Conservation (phyloP, 2,888 invertebrate genomes). For the Tryphoninae sp. region DNA sequence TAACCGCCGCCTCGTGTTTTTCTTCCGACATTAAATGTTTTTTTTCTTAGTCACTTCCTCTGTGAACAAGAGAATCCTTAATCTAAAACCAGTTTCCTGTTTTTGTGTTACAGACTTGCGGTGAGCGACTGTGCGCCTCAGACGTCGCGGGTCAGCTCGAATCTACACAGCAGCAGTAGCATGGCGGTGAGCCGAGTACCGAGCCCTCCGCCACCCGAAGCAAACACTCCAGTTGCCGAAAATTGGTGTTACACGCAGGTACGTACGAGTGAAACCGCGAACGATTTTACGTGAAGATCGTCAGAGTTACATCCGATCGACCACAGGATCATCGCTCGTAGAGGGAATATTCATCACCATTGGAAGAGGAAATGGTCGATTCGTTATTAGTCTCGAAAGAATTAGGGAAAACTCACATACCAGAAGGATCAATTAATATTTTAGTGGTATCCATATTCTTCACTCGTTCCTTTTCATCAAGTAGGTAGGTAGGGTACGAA, state of each 20-base stretch:
- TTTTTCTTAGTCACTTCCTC: not conserved
- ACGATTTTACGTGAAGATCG: conserved; percentile 12
- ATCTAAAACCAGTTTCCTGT: conserved; percentile 23
- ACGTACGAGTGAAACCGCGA: conserved; percentile 73
- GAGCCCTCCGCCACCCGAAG: conserved; percentile 97
- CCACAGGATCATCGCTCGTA: conserved; percentile 2
- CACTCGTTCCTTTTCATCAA: not conserved
- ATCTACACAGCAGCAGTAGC: conserved; percentile 91
- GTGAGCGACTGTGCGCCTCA: conserved; percentile 91
- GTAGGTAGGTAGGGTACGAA: no score
- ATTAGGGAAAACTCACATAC: not conserved
- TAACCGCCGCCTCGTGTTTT: not conserved
- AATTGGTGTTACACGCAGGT: conserved; percentile 99
- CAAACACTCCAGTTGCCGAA: conserved; percentile 98
- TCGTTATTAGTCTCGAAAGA: not conserved
- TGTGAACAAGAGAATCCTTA: conserved; percentile 2
- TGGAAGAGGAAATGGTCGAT: not conserved
- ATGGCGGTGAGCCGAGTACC: conserved; percentile 98
- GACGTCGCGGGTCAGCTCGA: conserved; percentile 94
- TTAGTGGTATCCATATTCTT: not conserved
- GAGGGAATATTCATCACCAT: not conserved
- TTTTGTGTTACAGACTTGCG: conserved; percentile 87
- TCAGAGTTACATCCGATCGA: not conserved
- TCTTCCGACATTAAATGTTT: not conserved
- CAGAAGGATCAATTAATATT: not conserved